A percentile compares a stretch with the other conserved stretches of the same genome.
phyloP scores from a whole-genome alignment of 23 tunicate genomes.

The Oikopleura dioica region DNA sequence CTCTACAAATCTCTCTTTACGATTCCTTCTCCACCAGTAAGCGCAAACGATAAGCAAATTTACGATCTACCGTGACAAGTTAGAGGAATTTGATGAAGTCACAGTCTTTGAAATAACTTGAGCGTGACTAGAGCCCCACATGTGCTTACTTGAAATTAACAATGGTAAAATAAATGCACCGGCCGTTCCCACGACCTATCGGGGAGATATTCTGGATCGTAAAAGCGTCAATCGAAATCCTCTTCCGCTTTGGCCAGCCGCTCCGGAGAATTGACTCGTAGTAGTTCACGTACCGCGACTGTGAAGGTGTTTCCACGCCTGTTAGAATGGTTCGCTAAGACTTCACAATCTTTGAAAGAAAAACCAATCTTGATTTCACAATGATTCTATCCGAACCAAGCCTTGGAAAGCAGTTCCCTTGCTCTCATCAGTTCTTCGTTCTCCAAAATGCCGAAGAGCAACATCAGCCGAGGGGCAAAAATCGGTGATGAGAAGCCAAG shows the following conservation, averaged over 20 bases:
- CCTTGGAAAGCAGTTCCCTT: slow-evolving; percentile 65
- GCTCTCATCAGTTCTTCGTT: slow-evolving; percentile 56
- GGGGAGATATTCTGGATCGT: slow-evolving; percentile 6
- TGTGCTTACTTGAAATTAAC: slow-evolving; percentile 2
- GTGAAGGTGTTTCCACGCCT: slow-evolving; percentile 87
- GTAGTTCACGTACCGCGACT: slow-evolving; percentile 77
- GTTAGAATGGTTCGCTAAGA: background rate
- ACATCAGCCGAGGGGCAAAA: slow-evolving; percentile 49
- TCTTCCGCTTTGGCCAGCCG: slow-evolving; percentile 13
- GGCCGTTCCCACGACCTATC: background rate
- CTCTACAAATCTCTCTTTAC: no score
- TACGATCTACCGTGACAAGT: no score
- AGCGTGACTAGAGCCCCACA: no score
- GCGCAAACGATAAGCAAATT: no score
- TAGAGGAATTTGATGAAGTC: no score
- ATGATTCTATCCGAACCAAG: background rate
- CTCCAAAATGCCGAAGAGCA: slow-evolving; percentile 50
- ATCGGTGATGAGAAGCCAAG: slow-evolving; percentile 57
- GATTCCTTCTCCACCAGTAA: no score
- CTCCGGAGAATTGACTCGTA: slow-evolving; percentile 36
- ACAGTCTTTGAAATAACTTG: no score
- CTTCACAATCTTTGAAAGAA: no score
- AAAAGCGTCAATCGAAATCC: slow-evolving; percentile 11
- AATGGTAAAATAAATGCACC: background rate
- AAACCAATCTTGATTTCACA: background rate